Percentiles rank a stretch among this genome's conserved stretches.
phyloP scores from a whole-genome alignment of 2,113 vertebrate genomes.

The Isichthys henryi region DNA sequence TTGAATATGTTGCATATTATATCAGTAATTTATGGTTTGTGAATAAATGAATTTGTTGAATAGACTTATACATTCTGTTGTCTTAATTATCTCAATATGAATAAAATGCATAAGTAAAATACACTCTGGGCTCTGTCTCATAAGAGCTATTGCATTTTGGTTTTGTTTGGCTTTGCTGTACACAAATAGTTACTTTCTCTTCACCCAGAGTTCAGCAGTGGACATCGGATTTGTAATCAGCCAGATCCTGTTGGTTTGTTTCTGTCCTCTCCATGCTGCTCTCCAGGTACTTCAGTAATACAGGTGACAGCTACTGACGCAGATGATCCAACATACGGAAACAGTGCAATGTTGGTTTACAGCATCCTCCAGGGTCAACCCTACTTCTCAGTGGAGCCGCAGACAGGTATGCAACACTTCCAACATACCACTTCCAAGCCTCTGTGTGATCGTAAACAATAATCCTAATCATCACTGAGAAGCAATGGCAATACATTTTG shows the following conservation, averaged over 20 bases:
- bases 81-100: not conserved
- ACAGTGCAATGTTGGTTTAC: slow-evolving; percentile 92
- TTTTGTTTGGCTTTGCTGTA: not conserved
- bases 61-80: not conserved
- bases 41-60: not conserved
- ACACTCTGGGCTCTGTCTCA: not conserved
- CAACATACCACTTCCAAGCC: not conserved
- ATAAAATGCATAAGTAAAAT: not conserved
- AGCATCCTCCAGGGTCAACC: slow-evolving; percentile 95
- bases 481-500: not conserved
- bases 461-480: not conserved
- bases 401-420: slow-evolving; percentile 72
- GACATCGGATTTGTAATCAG: not conserved
- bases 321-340: slow-evolving; percentile 94
- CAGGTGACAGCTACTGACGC: slow-evolving; percentile 96
- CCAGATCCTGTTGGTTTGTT: not conserved
- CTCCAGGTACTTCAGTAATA: slow-evolving; percentile 87
- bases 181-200: not conserved
- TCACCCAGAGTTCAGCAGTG: not conserved
- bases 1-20: not conserved
- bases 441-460: not conserved
- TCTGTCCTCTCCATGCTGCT: not conserved
- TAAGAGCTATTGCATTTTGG: not conserved
- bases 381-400: slow-evolving; percentile 94
- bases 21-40: not conserved